A percentile compares a stretch with the other conserved stretches of the same genome.
Evolutionary conservation across 1,140 invertebrate species (phyloP).

Genomic region (Drosophila bipectinata): DNA sequence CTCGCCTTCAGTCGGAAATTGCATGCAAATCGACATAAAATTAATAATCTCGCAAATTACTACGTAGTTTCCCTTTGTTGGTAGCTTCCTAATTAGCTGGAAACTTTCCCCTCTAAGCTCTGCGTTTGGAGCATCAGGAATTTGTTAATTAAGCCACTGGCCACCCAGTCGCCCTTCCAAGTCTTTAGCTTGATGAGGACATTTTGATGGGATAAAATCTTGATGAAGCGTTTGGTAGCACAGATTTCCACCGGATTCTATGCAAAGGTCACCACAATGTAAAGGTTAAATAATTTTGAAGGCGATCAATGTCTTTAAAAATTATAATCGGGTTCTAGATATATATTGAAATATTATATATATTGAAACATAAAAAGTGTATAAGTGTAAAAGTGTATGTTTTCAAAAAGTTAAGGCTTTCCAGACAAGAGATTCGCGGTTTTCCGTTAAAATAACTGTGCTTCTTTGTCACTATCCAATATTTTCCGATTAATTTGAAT

Average conservation of each 20-base stretch:
- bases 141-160: constrained; percentile 66
- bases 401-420: too few species aligned
- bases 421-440: too few species aligned
- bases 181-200: constrained; percentile 46
- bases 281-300: background rate
- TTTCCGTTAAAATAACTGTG: too few species aligned
- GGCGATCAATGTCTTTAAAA: background rate
- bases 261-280: background rate
- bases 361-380: too few species aligned
- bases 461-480: too few species aligned
- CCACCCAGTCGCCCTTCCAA: constrained; percentile 23
- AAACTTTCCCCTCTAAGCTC: constrained; percentile 61
- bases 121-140: constrained; percentile 31
- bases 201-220: constrained; percentile 20
- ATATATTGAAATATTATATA: too few species aligned
- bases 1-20: constrained; percentile 69
- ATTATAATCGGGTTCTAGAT: too few species aligned
- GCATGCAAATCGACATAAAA: constrained; percentile 79
- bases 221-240: constrained; percentile 27
- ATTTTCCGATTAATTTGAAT: too few species aligned
- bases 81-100: constrained; percentile 65
- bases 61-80: constrained; percentile 9
- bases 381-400: too few species aligned
- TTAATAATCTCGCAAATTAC: constrained; percentile 79
- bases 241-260: constrained; percentile 34